A percentile compares a stretch with the other conserved stretches of the same genome.
Evolutionary conservation across 1,140 invertebrate species (phyloP).

Genomic region (Vanessa atalanta): DNA sequence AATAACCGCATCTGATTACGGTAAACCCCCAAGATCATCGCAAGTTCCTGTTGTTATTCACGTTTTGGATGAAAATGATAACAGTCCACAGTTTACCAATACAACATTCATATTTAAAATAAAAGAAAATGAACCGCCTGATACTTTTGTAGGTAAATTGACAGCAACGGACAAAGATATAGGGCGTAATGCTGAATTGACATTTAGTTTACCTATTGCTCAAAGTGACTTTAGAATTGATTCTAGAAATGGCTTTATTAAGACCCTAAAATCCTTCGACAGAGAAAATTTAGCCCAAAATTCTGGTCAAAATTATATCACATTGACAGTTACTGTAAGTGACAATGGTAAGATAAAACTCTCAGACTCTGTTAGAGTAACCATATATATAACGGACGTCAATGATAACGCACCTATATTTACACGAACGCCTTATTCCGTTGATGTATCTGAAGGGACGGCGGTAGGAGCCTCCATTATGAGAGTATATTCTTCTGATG

Average conservation of each 20-base stretch:
- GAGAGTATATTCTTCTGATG: conserved; percentile 91
- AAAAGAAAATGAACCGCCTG: conserved; percentile 92
- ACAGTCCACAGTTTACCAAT: conserved; percentile 93
- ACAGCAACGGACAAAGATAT: conserved; percentile 94
- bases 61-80: conserved; percentile 98
- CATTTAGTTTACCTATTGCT: conserved; percentile 88
- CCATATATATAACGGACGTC: conserved; percentile 93
- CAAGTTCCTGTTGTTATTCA: conserved; percentile 93
- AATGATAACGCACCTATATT: conserved; percentile 97
- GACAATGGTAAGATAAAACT: conserved; percentile 92
- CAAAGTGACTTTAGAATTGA: conserved; percentile 94
- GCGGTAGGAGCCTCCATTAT: conserved; percentile 89
- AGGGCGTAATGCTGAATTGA: conserved; percentile 94
- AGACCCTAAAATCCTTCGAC: conserved; percentile 92
- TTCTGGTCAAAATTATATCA: conserved; percentile 89
- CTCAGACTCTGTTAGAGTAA: conserved; percentile 93
- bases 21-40: conserved; percentile 87
- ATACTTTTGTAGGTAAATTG: conserved; percentile 94
- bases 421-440: conserved; percentile 89
- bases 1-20: conserved; percentile 90
- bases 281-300: conserved; percentile 89
- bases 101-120: conserved; percentile 92
- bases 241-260: conserved; percentile 94
- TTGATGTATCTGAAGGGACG: conserved; percentile 92
- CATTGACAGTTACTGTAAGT: conserved; percentile 90